Evolutionary conservation across 2,113 vertebrate species (phyloP), one percentile per base, ranked within the genome.

Genomic region (Steatornis caripensis): DNA sequence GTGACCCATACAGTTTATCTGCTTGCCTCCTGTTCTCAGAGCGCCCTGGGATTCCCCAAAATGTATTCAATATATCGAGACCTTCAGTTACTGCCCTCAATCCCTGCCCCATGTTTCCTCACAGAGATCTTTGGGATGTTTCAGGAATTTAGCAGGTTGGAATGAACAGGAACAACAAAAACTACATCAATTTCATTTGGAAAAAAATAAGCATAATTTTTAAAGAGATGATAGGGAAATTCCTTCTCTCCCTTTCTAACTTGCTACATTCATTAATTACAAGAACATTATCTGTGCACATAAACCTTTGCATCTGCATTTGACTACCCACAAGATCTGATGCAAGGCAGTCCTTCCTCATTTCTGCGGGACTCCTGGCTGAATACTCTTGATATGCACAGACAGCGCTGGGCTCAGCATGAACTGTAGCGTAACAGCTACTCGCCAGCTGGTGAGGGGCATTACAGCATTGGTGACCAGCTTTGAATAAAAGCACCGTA

Each of bases 121-220:
- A 68, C 22, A 91, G 39, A 22, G 57, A 37, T 86, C 26, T 58
- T 71, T 39, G 23, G 9, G 10, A 64, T 64, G 13, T 71, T 89
- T 68, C 66, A 80, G 36, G 49, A 79, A 57, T 64, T 78, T 72
- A 79, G 53, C 20, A 53, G n/a, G 11, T 49, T 76, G 41, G 19
- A 91, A 80, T 53, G 36, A 76, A 26, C 11, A 72, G 49, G 30
- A 93, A 82, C 39, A 94, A 82, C 13, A 86, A 77, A 92, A 93
- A 53, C 12, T 24, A 48, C 9, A 60, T 45, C 18, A 9, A 22
- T 77, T 74, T 77, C 10, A 79, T 58, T 29, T 79, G 32, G 41
- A 46, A 71, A 75, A 37, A 75, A 78, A 71, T 24, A 54, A 32
- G 7, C 15, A 14, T 27, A 17, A 10, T 80, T 89, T 88, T 55